Evolutionary conservation across 2,888 invertebrate genomes (phyloP), one percentile per base, ranked within the genome.

Genomic region (Melieria picta): DNA sequence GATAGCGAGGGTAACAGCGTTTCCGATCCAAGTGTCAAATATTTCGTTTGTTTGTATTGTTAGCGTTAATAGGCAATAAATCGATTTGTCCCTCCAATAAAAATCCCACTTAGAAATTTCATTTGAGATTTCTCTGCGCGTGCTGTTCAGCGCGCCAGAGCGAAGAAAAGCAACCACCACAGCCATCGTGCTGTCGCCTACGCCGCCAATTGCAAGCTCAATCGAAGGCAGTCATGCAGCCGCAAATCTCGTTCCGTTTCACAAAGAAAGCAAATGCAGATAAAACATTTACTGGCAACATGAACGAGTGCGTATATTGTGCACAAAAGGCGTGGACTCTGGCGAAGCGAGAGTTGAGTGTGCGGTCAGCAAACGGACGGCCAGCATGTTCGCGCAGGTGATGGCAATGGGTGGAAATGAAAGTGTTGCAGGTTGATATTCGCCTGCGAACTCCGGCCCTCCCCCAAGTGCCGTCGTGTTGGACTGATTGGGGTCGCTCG

Each of bases 11-110:
- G 30, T 3, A 30, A 30, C 30, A 30, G 30, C 43, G 52, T 61
- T 52, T 50, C 48, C 46, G 42, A 61, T 67, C 58, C 60, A 46
- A 63, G 13, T 58, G 42, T 46, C n/a, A 50, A 50, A 64, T 52
- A 63, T 67, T 64, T 62, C 45, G 30, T 45, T 63, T n/a, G 57
- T 60, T 7, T 48, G 6, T 50, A 65, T 58, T 47, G 30, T 67
- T 64, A 63, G 48, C 58, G 57, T 63, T 70, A 73, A 70, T 73
- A 67, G 70, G 63, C 58, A 57, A 70, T 70, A 70, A 73, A 73
- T 73, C 70, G 73, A 73, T 73, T 73, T 73, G 67, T 70, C 63
- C 66, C 55, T 63, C 9, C 48, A 67, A 61, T 65, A 52, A 67
- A 68, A 57, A 69, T 64, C n/a, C 42, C 47, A 48, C n/a, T 30